Evolutionary conservation across 1,140 invertebrate species (phyloP).

Genomic region (Saxidomus purpurata): DNA sequence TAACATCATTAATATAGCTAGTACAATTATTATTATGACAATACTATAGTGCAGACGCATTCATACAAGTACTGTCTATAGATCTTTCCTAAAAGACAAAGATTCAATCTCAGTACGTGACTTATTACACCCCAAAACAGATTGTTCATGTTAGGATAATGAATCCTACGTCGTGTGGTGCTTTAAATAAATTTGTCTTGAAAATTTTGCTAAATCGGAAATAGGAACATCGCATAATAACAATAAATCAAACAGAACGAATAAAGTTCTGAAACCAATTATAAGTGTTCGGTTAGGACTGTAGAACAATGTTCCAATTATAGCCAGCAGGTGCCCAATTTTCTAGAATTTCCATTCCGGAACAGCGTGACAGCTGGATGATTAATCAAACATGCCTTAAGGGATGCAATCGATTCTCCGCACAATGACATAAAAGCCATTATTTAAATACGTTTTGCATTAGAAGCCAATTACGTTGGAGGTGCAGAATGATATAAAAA

Average conservation of each 20-base stretch:
- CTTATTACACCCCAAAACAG: no score
- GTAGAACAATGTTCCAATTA: conserved; percentile 9
- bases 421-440: conserved; percentile 15
- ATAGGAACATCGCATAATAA: conserved; percentile 6
- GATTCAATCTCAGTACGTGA: no score
- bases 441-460: conserved; percentile 20
- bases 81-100: no score
- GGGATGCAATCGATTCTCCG: conserved; percentile 24
- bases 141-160: no score
- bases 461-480: neutral
- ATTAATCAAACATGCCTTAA: conserved; percentile 42
- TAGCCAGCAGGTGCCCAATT: conserved; percentile 37
- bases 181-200: conserved; percentile 6
- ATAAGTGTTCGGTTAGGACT: neutral
- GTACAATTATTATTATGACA: no score
- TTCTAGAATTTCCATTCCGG: conserved; percentile 21
- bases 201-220: conserved; percentile 13
- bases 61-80: no score
- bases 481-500: neutral
- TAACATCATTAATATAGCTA: no score
- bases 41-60: no score
- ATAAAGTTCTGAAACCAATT: neutral
- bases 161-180: neutral
- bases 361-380: conserved; percentile 29
- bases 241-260: conserved; percentile 21